Percentiles rank a stretch among this genome's conserved stretches.
Conservation (phyloP, 1,140 invertebrate species). For the Lordiphosa clarofinis region DNA sequence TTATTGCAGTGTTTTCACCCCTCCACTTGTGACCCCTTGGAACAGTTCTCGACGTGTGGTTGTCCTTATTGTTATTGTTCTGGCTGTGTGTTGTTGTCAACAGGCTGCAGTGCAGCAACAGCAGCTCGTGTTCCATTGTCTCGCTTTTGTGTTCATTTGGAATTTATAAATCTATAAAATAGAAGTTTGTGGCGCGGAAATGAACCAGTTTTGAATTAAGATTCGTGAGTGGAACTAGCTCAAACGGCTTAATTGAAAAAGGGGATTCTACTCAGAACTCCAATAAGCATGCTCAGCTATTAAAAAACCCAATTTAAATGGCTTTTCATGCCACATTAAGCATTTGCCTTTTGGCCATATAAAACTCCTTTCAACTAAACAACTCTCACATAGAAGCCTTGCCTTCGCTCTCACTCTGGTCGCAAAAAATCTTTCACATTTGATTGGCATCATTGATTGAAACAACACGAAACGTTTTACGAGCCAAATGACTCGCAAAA, state of each 20-base stretch:
- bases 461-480: conserved; percentile 74
- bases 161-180: conserved; percentile 70
- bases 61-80: conserved; percentile 42
- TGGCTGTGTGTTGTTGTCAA: conserved; percentile 53
- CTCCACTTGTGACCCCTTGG: conserved; percentile 23
- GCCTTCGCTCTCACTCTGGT: conserved; percentile 1
- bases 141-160: conserved; percentile 43
- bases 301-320: conserved; percentile 5
- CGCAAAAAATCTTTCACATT: conserved; percentile 61
- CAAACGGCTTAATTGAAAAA: neutral
- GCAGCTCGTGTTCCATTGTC: conserved; percentile 45
- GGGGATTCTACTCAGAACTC: too few species aligned
- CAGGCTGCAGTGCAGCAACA: conserved; percentile 57
- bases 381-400: neutral
- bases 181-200: conserved; percentile 21
- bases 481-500: conserved; percentile 59
- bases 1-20: conserved; percentile 66
- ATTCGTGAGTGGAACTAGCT: conserved; percentile 3
- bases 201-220: neutral
- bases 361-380: neutral
- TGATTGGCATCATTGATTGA: conserved; percentile 77
- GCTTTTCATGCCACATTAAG: too few species aligned
- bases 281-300: too few species aligned
- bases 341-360: too few species aligned
- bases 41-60: conserved; percentile 55